phyloP scores from a whole-genome alignment of 2,113 vertebrate species.

The Sardina pilchardus region DNA sequence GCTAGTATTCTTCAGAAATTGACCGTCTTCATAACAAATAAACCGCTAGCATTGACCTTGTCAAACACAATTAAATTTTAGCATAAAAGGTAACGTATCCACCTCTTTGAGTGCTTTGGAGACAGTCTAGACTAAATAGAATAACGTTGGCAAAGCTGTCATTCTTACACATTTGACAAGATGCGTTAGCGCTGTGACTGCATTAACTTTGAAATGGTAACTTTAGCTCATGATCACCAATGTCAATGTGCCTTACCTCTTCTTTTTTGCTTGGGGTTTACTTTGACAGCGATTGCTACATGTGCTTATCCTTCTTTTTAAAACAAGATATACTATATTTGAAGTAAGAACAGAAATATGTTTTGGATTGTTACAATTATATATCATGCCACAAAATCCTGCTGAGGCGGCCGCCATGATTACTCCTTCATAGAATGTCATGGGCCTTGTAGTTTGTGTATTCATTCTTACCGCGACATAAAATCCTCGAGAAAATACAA shows the following conservation, averaged over 20 bases:
- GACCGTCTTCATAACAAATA: too few relatives aligned
- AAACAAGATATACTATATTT: slow-evolving; percentile 3
- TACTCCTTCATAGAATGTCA: neutral
- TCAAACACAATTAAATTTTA: too few relatives aligned
- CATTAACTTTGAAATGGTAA: neutral
- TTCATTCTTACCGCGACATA: neutral
- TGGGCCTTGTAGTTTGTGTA: slow-evolving; percentile 64
- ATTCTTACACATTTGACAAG: neutral
- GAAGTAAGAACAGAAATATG: slow-evolving; percentile 33
- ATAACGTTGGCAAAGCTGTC: too few relatives aligned
- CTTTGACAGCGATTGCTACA: slow-evolving; percentile 30
- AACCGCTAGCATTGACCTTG: too few relatives aligned
- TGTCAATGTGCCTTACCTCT: slow-evolving; percentile 41
- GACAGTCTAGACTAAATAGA: too few relatives aligned
- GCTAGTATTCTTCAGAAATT: too few relatives aligned
- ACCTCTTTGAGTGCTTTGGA: too few relatives aligned
- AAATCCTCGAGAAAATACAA: slow-evolving; percentile 53
- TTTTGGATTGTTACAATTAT: slow-evolving; percentile 50
- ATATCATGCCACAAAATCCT: slow-evolving; percentile 36
- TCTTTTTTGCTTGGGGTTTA: slow-evolving; percentile 39
- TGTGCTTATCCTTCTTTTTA: slow-evolving; percentile 47
- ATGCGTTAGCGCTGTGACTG: too few relatives aligned
- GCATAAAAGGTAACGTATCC: too few relatives aligned
- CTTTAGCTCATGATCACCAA: neutral
- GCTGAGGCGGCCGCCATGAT: slow-evolving; percentile 65